phyloP scores from a whole-genome alignment of 2,888 invertebrate genomes.

The Dioctria rufipes region DNA sequence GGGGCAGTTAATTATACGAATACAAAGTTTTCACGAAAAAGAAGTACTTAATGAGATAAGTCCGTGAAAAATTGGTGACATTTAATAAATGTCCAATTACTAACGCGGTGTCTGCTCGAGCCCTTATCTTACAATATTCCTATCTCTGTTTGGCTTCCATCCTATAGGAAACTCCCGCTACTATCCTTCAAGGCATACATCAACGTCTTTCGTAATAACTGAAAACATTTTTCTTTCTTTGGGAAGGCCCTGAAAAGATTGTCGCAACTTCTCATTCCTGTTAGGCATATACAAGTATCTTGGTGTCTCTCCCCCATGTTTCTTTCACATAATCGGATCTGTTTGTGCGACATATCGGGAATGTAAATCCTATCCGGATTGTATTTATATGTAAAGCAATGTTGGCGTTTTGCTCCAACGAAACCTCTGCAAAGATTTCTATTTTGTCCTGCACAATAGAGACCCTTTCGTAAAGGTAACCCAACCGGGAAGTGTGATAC shows the following conservation, averaged over 20 bases:
- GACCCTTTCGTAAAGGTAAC: slow-evolving; percentile 36
- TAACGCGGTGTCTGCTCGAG: slow-evolving; percentile 40
- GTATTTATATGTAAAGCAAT: slow-evolving; percentile 50
- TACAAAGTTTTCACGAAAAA: slow-evolving; percentile 11
- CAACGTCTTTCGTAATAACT: slow-evolving; percentile 53
- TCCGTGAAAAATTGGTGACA: slow-evolving; percentile 43
- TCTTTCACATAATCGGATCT: slow-evolving; percentile 33
- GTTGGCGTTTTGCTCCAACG: slow-evolving; percentile 27
- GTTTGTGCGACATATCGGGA: slow-evolving; percentile 53
- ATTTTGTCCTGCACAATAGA: neutral
- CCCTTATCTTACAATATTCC: slow-evolving; percentile 32
- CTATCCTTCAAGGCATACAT: slow-evolving; percentile 18
- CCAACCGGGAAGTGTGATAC: slow-evolving; percentile 25
- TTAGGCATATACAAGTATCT: slow-evolving; percentile 16
- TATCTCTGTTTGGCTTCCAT: neutral
- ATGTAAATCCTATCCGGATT: slow-evolving; percentile 54
- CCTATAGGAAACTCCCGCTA: slow-evolving; percentile 28
- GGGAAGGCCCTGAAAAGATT: slow-evolving; percentile 18
- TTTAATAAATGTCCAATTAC: slow-evolving; percentile 54
- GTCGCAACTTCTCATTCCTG: slow-evolving; percentile 31
- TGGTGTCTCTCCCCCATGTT: neutral
- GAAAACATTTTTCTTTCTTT: slow-evolving; percentile 53
- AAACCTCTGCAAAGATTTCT: slow-evolving; percentile 27
- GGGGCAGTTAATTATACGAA: slow-evolving; percentile 20
- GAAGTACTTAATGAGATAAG: slow-evolving; percentile 48